A percentile compares a stretch with the other conserved stretches of the same genome.
Evolutionary conservation across 2,888 invertebrate species (phyloP).

Genomic region (Lamellibrachia satsuma): DNA sequence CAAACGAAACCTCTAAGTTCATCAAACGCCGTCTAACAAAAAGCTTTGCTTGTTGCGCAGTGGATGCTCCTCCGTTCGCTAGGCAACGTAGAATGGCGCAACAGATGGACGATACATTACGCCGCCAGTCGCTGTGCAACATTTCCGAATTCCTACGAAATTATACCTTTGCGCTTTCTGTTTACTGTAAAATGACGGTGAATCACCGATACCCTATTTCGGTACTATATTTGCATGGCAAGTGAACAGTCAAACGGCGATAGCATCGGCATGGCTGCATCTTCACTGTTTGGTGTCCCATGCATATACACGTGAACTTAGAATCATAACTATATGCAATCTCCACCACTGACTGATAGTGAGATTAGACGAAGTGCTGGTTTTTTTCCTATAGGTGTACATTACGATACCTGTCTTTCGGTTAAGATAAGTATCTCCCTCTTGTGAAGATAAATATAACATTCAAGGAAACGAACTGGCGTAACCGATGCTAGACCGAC

Average conservation of each 20-base stretch:
- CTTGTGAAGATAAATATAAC: neutral
- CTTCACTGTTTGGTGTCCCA: neutral
- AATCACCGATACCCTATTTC: neutral
- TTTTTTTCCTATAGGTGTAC: neutral
- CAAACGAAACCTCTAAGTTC: no score
- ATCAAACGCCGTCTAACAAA: no score
- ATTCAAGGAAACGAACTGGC: neutral
- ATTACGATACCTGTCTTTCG: neutral
- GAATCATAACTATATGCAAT: neutral
- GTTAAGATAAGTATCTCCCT: neutral
- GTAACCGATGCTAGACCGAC: neutral
- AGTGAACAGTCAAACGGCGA: neutral
- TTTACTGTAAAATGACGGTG: neutral
- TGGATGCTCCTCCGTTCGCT: no score
- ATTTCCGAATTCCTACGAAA: conserved; percentile 17
- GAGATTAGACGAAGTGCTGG: neutral
- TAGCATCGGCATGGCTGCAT: neutral
- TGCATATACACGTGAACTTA: neutral
- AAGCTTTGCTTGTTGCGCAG: neutral
- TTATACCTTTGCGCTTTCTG: conserved; percentile 13
- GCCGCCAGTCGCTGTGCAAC: neutral
- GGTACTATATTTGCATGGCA: neutral
- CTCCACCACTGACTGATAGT: neutral
- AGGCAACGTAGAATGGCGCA: neutral
- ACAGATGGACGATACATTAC: neutral